A percentile compares a stretch with the other conserved stretches of the same genome.
Evolutionary conservation across 37 sponge, comb jelly and placozoan genomes (phyloP).

Genomic region (Eunapius fragilis): DNA sequence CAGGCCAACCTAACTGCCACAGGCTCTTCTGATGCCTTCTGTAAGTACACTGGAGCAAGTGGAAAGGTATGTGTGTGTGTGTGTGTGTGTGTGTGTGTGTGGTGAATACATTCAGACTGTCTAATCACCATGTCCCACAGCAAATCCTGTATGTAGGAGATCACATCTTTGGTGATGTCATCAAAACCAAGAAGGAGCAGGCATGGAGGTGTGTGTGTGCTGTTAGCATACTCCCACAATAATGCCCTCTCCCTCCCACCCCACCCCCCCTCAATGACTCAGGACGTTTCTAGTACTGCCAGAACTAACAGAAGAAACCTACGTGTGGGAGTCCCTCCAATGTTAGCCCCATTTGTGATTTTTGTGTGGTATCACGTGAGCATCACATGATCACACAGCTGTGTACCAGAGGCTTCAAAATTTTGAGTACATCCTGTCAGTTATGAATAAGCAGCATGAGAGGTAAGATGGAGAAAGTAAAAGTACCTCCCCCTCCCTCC

Average conservation of each 20-base stretch:
- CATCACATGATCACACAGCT: not conserved
- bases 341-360: not conserved
- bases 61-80: constrained; percentile 54
- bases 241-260: not conserved
- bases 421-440: no score
- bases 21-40: constrained; percentile 82
- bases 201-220: constrained; percentile 81
- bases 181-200: constrained; percentile 92
- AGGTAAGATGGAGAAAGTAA: no score
- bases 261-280: no score
- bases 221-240: not conserved
- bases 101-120: not conserved
- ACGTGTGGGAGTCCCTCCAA: constrained; percentile 64
- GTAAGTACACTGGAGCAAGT: constrained; percentile 65
- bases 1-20: not conserved
- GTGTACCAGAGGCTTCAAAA: constrained; percentile 76
- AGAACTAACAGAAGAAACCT: constrained; percentile 75
- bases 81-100: not conserved
- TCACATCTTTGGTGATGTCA: constrained; percentile 96
- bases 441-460: no score
- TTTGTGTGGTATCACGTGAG: not conserved
- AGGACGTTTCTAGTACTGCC: constrained; percentile 91
- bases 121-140: not conserved
- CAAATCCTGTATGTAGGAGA: constrained; percentile 94
- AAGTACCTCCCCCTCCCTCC: no score